These are phyloP conservation scores for Oryzias melastigma DNA, from an alignment of 2,113 vertebrate genomes.

Conservation along the genomic window DNA sequence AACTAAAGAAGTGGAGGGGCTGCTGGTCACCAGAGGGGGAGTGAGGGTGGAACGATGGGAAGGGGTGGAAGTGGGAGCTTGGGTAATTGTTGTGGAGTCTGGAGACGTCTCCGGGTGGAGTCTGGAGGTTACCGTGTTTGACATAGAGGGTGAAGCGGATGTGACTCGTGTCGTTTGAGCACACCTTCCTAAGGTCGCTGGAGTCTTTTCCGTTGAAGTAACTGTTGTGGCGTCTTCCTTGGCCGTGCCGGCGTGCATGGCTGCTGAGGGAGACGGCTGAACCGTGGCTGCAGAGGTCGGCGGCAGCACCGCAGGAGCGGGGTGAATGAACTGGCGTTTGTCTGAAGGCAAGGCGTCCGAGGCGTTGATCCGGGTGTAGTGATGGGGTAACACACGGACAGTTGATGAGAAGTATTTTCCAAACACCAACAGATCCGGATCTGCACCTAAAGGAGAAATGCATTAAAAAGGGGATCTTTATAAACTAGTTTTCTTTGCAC, in stretches of 20 bases:
- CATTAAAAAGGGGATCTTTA: too few species aligned
- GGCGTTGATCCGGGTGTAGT: slow-evolving; percentile 67
- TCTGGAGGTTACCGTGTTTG: slow-evolving; percentile 1
- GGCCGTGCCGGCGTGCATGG: not conserved
- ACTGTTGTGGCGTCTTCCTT: not conserved
- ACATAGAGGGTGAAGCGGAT: not conserved
- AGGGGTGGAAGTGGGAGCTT: slow-evolving; percentile 9
- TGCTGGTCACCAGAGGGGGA: slow-evolving; percentile 1
- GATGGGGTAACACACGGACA: slow-evolving; percentile 67
- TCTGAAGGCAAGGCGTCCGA: slow-evolving; percentile 73
- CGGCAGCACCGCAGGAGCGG: slow-evolving; percentile 45
- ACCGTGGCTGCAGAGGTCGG: slow-evolving; percentile 36
- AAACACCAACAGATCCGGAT: slow-evolving; percentile 93
- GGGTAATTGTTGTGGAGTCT: not conserved
- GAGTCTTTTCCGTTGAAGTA: slow-evolving; percentile 13
- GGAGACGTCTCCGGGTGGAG: slow-evolving; percentile 4
- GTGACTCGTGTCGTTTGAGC: slow-evolving; percentile 4
- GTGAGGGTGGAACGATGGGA: not conserved
- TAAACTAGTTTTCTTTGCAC: too few species aligned
- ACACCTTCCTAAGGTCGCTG: not conserved
- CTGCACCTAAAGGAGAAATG: slow-evolving; percentile 75
- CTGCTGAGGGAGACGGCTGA: slow-evolving; percentile 9
- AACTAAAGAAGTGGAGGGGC: slow-evolving; percentile 26
- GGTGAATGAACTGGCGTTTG: slow-evolving; percentile 75
- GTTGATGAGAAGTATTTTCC: slow-evolving; percentile 78